Evolutionary conservation across 2,888 invertebrate genomes (phyloP).

Genomic region (Abscondita cerata): DNA sequence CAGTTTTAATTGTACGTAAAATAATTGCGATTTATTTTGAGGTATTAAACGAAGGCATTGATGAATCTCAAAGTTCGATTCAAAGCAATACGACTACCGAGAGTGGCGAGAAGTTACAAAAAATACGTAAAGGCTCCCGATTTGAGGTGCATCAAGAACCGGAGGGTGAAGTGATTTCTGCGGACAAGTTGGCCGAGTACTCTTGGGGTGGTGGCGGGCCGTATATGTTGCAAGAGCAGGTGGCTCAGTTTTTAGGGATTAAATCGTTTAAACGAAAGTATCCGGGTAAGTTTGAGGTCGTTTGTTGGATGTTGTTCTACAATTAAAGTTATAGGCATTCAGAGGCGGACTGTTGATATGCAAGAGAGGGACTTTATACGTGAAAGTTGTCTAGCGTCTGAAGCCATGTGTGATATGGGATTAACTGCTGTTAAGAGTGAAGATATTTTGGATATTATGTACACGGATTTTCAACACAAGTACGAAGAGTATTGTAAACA

Average conservation of each 20-base stretch:
- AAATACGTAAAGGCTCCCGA: conserved; percentile 44
- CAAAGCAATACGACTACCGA: conserved; percentile 76
- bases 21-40: conserved; percentile 7
- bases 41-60: conserved; percentile 54
- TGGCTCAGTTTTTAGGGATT: conserved; percentile 92
- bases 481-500: conserved; percentile 88
- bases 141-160: conserved; percentile 54
- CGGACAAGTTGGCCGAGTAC: conserved; percentile 91
- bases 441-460: conserved; percentile 95
- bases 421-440: conserved; percentile 90
- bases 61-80: conserved; percentile 85
- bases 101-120: conserved; percentile 62
- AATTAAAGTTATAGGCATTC: conserved; percentile 42
- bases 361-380: conserved; percentile 90
- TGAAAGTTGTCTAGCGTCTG: conserved; percentile 79
- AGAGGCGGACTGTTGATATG: conserved; percentile 82
- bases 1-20: not conserved
- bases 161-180: conserved; percentile 62
- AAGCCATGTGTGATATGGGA: conserved; percentile 92
- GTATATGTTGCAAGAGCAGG: conserved; percentile 95
- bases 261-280: conserved; percentile 97
- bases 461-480: conserved; percentile 92
- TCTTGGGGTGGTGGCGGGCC: conserved; percentile 85
- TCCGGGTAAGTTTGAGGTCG: conserved; percentile 73
- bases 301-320: not conserved